Base-by-base conservation (phyloP, 53 echinoderm and acorn worm genomes). In the Stichopus horrens region DNA sequence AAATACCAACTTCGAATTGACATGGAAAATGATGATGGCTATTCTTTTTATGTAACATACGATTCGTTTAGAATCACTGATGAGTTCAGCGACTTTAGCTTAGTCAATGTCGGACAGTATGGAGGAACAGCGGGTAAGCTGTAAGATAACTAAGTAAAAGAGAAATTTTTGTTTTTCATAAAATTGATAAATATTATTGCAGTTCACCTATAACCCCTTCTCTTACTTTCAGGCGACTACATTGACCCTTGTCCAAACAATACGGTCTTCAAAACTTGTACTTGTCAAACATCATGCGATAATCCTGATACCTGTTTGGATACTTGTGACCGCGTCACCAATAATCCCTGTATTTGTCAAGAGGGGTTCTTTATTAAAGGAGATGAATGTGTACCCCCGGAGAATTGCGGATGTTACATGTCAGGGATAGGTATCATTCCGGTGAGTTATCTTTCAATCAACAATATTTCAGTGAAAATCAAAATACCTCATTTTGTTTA, bases 1-100 rank as follows among this genome's bases (percentile, higher is more conserved):
- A 78, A 78, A 14, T 78, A 78, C 53, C 53, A 78, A 53, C 55
- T 78, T 54, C 79, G 79, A 18, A 19, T 78, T 51, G 79, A 78
- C 16, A 52, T 51, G 4, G 79, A 54, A 5, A n/a, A 78, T 52
- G 11, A 14, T 51, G 55, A 16, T 5, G 79, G 79, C 10, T 53
- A 18, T 78, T 55, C 79, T 10, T 78, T 54, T 55, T 78, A 52
- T 16, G 55, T 53, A 8, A 78, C 53, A 13, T 78, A 78, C 55
- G 79, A 78, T 19, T n/a, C 19, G 54, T 78, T 63, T 63, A 10
- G 63, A 7, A 63, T 63, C 63, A 63, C 7, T 63, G 63, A 63
- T 63, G 63, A 63, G 63, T 63, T 63, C 13, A 63, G 63, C 63
- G 16, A 63, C 10, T 63, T 63, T 63, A 10, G 63, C 8, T 13